Evolutionary conservation across 1,140 invertebrate species (phyloP), one percentile per base, ranked within the genome.

Genomic region (Metopolophium dirhodum): DNA sequence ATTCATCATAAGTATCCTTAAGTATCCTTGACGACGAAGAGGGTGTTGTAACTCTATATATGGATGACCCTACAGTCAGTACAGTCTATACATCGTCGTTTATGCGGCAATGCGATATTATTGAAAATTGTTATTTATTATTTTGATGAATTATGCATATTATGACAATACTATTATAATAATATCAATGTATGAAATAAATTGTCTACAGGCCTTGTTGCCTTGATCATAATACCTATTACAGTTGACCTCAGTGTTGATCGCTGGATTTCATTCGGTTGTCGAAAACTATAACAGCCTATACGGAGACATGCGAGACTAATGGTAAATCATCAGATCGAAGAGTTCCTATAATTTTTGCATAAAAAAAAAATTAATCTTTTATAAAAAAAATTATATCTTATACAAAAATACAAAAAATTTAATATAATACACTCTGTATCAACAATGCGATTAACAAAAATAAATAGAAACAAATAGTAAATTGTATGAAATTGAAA

Each of bases 211-310:
- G 35, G 26, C 91, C 91, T 93, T 93, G 91, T 54, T 93, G 26
- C 91, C 91, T 93, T 93, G 91, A 83, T 93, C 82, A 85, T 86
- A 77, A 20, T 77, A 51, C 49, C 49, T 51, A 20, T 83, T 49
- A 57, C 4, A 85, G n/a, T 86, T 41, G 91, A 93, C 91, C 91
- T 93, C 82, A 85, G 68, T 30, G 41, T 41, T 41, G 41, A 2
- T 41, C 41, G 14, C 7, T 54, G 7, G 49, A 93, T 85, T 93
- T 61, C 41, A 86, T 41, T 93, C 68, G 77, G 91, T 93, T 86
- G 91, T 93, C 77, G 18, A 68, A 45, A 90, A 90, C 54, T 90
- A 61, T 45, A 47, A n/a, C 54, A 86, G 37, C 77, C 77, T 82
- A 9, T 83, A 2, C n/a, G 57, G 9, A 49, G 68, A 82, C 47